These are phyloP conservation scores for Drosophila paracracens DNA, from an alignment of 2,888 invertebrate species.

Conservation along the genomic window DNA sequence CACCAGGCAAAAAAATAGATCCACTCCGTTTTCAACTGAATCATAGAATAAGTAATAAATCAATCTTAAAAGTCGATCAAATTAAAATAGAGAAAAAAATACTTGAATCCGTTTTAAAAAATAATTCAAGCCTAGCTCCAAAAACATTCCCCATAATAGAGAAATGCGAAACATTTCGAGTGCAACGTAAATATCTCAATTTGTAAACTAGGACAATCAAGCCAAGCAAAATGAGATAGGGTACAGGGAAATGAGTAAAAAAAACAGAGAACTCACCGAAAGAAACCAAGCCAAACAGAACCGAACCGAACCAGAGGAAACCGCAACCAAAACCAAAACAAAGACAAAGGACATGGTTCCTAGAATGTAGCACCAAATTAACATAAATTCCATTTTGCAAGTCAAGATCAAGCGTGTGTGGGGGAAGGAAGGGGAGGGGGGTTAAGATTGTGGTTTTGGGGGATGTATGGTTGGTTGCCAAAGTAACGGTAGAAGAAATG, in stretches of 20 bases:
- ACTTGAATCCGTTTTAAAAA: neutral
- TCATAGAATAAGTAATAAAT: neutral
- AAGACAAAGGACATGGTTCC: conserved; percentile 50
- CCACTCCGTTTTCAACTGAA: neutral
- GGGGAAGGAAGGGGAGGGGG: conserved; percentile 4
- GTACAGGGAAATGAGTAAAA: conserved; percentile 2
- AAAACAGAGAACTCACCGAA: neutral
- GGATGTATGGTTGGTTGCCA: neutral
- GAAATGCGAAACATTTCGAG: conserved; percentile 44
- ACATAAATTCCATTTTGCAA: conserved; percentile 71
- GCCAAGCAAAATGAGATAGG: neutral
- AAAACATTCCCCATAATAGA: conserved; percentile 22
- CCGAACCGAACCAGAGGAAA: conserved; percentile 3
- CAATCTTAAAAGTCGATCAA: neutral
- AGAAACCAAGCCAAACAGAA: conserved; percentile 1
- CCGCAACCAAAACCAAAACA: conserved; percentile 56
- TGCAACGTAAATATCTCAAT: conserved; percentile 45
- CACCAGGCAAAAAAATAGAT: neutral
- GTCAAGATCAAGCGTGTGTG: conserved; percentile 35
- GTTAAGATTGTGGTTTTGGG: neutral
- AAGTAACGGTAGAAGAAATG: conserved; percentile 34
- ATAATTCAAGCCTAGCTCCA: neutral
- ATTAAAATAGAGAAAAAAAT: neutral
- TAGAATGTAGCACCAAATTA: conserved; percentile 72
- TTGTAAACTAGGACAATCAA: conserved; percentile 12